These are phyloP conservation scores for Calypte anna DNA, from an alignment of 2,113 vertebrate genomes.

Conservation along the genomic window DNA sequence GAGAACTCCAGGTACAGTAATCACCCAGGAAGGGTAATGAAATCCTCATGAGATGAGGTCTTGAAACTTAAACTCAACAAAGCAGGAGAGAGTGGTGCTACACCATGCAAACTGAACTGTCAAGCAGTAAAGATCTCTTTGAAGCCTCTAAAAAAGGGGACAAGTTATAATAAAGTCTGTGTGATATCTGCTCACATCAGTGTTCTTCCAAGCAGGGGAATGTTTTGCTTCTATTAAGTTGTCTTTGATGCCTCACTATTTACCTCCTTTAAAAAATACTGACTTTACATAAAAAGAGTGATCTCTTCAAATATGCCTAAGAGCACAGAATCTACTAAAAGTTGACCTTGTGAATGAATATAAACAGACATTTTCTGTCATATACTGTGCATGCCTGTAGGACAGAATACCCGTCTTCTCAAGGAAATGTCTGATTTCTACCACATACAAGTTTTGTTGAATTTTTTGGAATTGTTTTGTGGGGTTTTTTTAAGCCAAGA, in stretches of 20 bases:
- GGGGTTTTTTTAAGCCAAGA: background rate
- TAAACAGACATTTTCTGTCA: background rate
- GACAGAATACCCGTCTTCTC: background rate
- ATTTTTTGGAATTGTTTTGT: background rate
- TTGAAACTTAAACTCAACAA: background rate
- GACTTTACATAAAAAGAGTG: background rate
- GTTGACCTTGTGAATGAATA: background rate
- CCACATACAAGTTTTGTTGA: background rate
- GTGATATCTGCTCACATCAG: background rate
- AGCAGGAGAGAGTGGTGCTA: background rate
- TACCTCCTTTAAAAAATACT: background rate
- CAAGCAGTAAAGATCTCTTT: background rate
- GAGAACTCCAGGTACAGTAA: background rate
- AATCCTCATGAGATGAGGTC: background rate
- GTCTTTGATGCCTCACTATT: background rate
- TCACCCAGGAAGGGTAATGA: background rate
- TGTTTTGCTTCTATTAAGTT: background rate
- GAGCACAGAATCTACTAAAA: background rate
- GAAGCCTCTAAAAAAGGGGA: background rate
- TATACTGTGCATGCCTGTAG: background rate
- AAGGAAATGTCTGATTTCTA: background rate
- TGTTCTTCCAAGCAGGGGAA: background rate
- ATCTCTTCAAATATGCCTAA: background rate
- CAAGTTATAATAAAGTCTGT: background rate
- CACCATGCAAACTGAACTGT: background rate